Base-by-base conservation (phyloP, 2,113 vertebrate genomes). In the Thamnaconus septentrionalis region DNA sequence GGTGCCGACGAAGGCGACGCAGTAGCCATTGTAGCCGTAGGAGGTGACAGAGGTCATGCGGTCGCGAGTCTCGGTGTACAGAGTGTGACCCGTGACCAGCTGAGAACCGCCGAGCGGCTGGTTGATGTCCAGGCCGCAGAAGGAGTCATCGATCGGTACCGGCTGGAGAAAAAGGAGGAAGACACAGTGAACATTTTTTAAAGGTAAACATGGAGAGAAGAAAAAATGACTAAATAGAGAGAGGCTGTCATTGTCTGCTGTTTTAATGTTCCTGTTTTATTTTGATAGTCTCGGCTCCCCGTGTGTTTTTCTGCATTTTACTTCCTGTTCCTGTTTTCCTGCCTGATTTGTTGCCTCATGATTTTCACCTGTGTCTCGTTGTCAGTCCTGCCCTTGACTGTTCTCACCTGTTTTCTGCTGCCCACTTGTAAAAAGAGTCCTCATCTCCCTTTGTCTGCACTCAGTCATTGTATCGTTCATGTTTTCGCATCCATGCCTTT, bases 61-160 rank as follows among this genome's bases (percentile, higher is more conserved):
- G 83, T 99, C 97, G 1, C 94, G 91, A 78, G 91, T 94, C 64
- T 98, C 94, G 1, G 96, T 95, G 80, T 94, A 98, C 44, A 99
- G 92, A 0, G 88, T 93, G 84, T 96, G 92, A 3, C 97, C 97
- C 0, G 96, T 95, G 74, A 99, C 96, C 1, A 98, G 92, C 40
- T 91, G 92, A 0, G 95, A 97, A 61, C 97, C 97, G 8, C 97
- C 97, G 1, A 99, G 92, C 0, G 97, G 97, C 86, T 99, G 97
- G 92, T 99, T 99, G 92, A 99, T 99, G 90, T 98, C 97, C 40
- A 98, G 87, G 57, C 97, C 97, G 0, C 97, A 99, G 92, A 99
- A 99, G 4, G 94, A 95, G 89, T 99, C 97, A 11, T 98, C 96
- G 0, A 99, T 99, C 61, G 96, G 96, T 53, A 99, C 96, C 0